Conservation (phyloP, 2,888 invertebrate species). For the Morpho achilles region DNA sequence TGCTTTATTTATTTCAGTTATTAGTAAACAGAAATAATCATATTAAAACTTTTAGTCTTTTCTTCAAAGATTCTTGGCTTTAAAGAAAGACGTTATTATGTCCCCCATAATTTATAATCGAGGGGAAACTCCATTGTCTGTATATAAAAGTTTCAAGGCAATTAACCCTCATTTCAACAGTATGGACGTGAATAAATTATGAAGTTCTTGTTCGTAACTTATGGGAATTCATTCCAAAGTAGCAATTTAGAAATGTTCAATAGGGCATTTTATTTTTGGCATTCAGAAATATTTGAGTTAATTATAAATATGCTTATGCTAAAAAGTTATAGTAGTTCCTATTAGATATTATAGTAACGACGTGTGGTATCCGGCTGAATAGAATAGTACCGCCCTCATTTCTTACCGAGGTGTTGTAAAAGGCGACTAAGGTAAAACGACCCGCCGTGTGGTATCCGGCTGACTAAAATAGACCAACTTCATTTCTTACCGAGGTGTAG, state of each 20-base stretch:
- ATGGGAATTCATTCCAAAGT: constrained; percentile 19
- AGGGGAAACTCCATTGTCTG: constrained; percentile 17
- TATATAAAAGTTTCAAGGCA: constrained; percentile 27
- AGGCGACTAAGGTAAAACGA: no score
- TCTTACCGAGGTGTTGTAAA: no score
- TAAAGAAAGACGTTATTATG: constrained; percentile 11
- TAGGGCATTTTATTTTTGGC: constrained; percentile 15
- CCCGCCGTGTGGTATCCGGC: no score
- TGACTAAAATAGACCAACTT: no score
- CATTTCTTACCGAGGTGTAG: no score
- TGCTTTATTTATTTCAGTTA: no score
- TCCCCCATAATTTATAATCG: constrained; percentile 17
- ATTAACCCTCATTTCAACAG: constrained; percentile 26
- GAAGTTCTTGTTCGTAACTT: constrained; percentile 23
- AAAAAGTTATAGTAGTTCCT: no score
- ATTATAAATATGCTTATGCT: neutral
- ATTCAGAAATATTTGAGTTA: neutral
- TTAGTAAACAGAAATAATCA: no score
- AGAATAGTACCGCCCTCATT: no score
- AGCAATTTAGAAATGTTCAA: constrained; percentile 21
- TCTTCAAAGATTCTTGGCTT: neutral
- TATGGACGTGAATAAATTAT: constrained; percentile 28
- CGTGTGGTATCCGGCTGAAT: no score
- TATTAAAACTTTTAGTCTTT: neutral
- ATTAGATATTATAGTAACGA: no score